Evolutionary conservation across 35 echinoderm and acorn worm species (phyloP).

Genomic region (Apostichopus parvimensis): DNA sequence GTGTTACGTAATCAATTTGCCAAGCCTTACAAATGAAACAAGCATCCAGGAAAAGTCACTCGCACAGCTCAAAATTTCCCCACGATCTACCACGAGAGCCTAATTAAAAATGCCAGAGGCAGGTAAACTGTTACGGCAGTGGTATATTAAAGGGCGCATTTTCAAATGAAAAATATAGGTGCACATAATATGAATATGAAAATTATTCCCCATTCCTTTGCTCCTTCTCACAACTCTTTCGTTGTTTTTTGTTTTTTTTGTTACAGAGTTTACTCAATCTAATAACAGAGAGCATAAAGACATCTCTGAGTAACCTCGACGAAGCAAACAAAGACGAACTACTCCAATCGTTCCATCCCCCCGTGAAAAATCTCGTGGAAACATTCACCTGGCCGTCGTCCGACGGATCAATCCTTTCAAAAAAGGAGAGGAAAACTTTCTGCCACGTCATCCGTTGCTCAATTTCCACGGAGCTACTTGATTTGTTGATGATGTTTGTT

Average conservation of each 20-base stretch:
- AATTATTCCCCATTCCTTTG: too few species aligned
- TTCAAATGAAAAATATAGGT: too few species aligned
- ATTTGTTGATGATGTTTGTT: conserved; percentile 23
- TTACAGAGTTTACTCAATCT: conserved; percentile 10
- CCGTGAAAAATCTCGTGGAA: neutral
- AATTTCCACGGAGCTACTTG: neutral
- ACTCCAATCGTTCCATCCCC: neutral
- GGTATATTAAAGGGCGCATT: too few species aligned
- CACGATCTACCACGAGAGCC: too few species aligned
- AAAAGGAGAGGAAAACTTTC: conserved; percentile 11
- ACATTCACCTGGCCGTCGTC: conserved; percentile 13
- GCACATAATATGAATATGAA: too few species aligned
- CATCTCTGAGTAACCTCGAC: conserved; percentile 26
- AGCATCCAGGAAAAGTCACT: too few species aligned
- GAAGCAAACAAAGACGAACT: conserved; percentile 32
- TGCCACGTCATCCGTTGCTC: conserved; percentile 17
- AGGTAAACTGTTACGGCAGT: too few species aligned
- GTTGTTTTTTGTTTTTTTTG: neutral
- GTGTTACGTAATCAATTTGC: too few species aligned
- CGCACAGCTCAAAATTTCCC: too few species aligned
- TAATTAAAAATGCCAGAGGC: too few species aligned
- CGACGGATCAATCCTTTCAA: neutral
- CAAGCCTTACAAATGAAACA: too few species aligned
- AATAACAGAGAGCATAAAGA: conserved; percentile 46
- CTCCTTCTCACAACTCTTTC: too few species aligned